Evolutionary conservation across 1,140 invertebrate species (phyloP), one percentile per base, ranked within the genome.

Genomic region (Dolichoris vasculosae): DNA sequence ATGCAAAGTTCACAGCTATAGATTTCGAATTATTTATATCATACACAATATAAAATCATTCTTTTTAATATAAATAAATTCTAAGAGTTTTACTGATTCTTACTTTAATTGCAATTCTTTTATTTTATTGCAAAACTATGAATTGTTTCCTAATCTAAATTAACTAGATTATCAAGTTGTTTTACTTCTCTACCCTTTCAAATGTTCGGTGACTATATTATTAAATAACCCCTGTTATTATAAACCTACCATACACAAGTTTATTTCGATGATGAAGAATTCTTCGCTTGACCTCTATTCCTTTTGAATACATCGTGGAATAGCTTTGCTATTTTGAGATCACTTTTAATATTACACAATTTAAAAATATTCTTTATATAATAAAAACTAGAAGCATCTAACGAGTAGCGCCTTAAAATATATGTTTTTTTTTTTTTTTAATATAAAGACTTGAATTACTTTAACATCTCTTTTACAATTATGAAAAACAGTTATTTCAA

Each of bases 261-360:
- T 79, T 73, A 85, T 75, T 85, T 85, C 84, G 69, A 85, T 85
- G 78, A 77, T 67, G 55, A 76, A 77, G 79, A 78, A 77, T 78
- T 82, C 55, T 15, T 82, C 32, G 40, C 32, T 67, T 77, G 59
- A 67, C 17, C 30, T 79, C 30, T 82, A 38, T 75, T 26, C 26
- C 13, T 76, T 46, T 77, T 51, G 55, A 82, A 82, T 76, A 48
- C 59, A 55, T 73, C 81, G 67, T 77, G 79, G 59, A 82, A 82
- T 63, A 86, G 59, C 76, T 86, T 86, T 48, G 3, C 80, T 73
- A 78, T 43, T 55, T n/a, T 82, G 84, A 86, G 84, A 86, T 86
- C 84, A 82, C 69, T 79, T 59, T 73, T 46, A 82, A 85, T 75
- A 82, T 77, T 86, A 82, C 63, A 82, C 51, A 82, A 82, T 86